Conservation (phyloP, 1,140 invertebrate genomes). For the Trachymyrmex septentrionalis region DNA sequence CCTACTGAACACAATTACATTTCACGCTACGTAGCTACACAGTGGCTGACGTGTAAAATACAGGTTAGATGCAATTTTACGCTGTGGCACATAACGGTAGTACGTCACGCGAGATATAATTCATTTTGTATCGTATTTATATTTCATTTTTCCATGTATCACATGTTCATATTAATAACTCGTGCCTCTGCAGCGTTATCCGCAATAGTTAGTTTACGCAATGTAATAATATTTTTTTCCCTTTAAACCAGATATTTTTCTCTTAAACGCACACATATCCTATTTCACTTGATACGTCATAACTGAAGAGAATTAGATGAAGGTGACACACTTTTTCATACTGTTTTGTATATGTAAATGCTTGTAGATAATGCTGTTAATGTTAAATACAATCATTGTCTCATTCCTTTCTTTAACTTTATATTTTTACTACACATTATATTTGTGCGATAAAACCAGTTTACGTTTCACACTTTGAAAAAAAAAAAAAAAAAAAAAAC, state of each 20-base stretch:
- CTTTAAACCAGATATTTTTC: constrained; percentile 15
- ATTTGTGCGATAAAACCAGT: not conserved
- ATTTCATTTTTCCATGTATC: constrained; percentile 54
- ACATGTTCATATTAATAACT: constrained; percentile 23
- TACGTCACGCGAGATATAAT: constrained; percentile 56
- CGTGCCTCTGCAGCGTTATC: constrained; percentile 8
- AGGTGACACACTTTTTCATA: constrained; percentile 18
- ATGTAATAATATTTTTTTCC: not conserved
- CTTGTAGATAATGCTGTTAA: not conserved
- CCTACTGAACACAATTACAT: constrained; percentile 54
- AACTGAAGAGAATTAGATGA: constrained; percentile 31
- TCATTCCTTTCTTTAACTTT: not conserved
- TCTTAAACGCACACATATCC: not conserved
- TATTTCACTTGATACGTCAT: not conserved
- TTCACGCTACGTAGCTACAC: constrained; percentile 41
- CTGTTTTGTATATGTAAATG: not conserved
- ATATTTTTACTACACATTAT: not conserved
- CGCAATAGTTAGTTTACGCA: not conserved
- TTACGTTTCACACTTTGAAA: not conserved
- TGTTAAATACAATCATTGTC: constrained; percentile 4
- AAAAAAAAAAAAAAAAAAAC: not conserved
- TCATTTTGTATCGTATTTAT: constrained; percentile 50
- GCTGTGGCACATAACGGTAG: constrained; percentile 39
- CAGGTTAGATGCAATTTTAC: constrained; percentile 60
- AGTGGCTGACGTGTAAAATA: constrained; percentile 58